A percentile compares a stretch with the other conserved stretches of the same genome.
Evolutionary conservation across 2,888 invertebrate genomes (phyloP).

Genomic region (Ditula angustiorana): DNA sequence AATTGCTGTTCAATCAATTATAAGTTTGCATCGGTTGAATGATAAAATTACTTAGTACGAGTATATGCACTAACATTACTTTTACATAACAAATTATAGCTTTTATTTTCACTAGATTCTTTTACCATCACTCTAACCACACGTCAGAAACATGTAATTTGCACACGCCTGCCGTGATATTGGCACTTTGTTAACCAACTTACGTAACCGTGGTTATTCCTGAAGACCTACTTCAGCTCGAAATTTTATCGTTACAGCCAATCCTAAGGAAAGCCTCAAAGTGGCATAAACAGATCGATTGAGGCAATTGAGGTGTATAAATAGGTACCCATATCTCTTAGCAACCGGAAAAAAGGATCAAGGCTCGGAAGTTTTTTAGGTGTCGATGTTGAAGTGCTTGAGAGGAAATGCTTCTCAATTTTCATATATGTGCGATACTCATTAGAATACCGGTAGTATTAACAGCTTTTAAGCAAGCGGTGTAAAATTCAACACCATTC

Average conservation of each 20-base stretch:
- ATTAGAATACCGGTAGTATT: neutral
- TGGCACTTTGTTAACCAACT: neutral
- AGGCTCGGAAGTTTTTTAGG: neutral
- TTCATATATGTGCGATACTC: neutral
- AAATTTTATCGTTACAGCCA: neutral
- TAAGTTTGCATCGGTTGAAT: conserved; percentile 7
- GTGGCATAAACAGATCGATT: conserved; percentile 11
- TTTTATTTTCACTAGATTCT: neutral
- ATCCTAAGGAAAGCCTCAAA: neutral
- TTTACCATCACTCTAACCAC: neutral
- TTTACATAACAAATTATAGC: neutral
- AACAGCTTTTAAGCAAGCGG: neutral
- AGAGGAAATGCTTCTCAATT: neutral
- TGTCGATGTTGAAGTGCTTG: neutral
- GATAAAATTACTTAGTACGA: conserved; percentile 3
- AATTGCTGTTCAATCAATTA: conserved; percentile 23
- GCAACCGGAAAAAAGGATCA: neutral
- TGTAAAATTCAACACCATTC: neutral
- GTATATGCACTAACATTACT: neutral
- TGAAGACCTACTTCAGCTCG: neutral
- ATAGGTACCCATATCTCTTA: neutral
- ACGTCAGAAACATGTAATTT: neutral
- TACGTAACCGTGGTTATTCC: neutral
- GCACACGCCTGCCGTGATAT: neutral
- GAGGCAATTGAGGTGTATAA: conserved; percentile 9